These are phyloP conservation scores for Ophion ventricosus DNA, from an alignment of 2,888 invertebrate genomes.

Conservation along the genomic window DNA sequence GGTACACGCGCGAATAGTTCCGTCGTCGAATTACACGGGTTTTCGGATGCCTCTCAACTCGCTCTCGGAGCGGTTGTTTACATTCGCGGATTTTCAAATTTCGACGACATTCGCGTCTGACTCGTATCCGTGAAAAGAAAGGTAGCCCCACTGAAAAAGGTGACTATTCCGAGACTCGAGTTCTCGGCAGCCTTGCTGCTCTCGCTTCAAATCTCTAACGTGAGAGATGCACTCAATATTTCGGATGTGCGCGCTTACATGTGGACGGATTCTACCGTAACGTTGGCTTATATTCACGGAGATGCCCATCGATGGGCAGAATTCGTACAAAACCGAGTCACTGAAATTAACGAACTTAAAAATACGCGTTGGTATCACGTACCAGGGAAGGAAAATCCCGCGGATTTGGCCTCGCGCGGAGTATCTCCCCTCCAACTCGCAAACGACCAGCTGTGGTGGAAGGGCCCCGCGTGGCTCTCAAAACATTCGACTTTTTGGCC, in stretches of 20 bases:
- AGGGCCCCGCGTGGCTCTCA: conserved; percentile 54
- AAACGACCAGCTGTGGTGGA: conserved; percentile 48
- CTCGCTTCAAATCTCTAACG: conserved; percentile 23
- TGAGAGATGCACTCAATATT: conserved; percentile 24
- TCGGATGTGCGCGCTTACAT: neutral
- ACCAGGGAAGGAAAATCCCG: conserved; percentile 54
- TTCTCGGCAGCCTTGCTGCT: conserved; percentile 54
- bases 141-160: conserved; percentile 60
- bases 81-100: neutral
- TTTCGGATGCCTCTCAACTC: conserved; percentile 50
- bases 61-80: conserved; percentile 23
- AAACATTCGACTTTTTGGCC: conserved; percentile 47
- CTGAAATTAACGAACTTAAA: conserved; percentile 64
- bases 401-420: conserved; percentile 61
- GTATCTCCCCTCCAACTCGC: conserved; percentile 41
- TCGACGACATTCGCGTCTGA: neutral
- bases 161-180: conserved; percentile 62
- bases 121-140: conserved; percentile 55
- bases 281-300: conserved; percentile 32
- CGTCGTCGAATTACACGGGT: conserved; percentile 41
- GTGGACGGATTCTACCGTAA: too few species aligned
- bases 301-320: conserved; percentile 68
- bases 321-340: conserved; percentile 70
- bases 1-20: neutral
- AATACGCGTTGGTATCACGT: conserved; percentile 70